phyloP scores from a whole-genome alignment of 2,797 vertebrate species.

The Clamator glandarius region DNA sequence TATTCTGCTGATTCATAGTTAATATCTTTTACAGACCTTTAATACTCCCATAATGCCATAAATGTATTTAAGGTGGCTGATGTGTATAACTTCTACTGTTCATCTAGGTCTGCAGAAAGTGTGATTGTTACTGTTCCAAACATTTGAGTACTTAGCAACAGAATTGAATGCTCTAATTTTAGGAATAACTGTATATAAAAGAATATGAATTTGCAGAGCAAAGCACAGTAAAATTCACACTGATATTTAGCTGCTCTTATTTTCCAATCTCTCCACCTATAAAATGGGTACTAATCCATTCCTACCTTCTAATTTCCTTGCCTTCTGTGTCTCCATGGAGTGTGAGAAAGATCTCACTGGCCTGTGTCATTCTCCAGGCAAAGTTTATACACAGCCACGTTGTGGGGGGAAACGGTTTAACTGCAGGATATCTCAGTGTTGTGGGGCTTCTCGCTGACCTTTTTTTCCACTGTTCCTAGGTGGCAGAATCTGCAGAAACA shows the following conservation, averaged over 20 bases:
- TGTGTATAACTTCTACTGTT: slow-evolving; percentile 74
- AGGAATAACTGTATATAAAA: slow-evolving; percentile 61
- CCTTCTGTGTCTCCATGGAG: slow-evolving; percentile 76
- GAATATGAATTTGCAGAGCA: slow-evolving; percentile 72
- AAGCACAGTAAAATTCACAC: slow-evolving; percentile 83
- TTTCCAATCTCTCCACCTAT: slow-evolving; percentile 42
- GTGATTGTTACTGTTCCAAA: slow-evolving; percentile 78
- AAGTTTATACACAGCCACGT: slow-evolving; percentile 81
- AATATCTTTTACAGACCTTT: slow-evolving; percentile 46
- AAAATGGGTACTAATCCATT: slow-evolving; percentile 82
- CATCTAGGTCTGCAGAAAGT: slow-evolving; percentile 73
- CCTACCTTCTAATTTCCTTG: slow-evolving; percentile 81
- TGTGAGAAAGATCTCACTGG: slow-evolving; percentile 75
- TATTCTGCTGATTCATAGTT: slow-evolving; percentile 65
- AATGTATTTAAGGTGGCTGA: slow-evolving; percentile 73
- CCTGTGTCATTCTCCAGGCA: slow-evolving; percentile 76
- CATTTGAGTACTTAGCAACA: slow-evolving; percentile 61
- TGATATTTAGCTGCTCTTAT: slow-evolving; percentile 71
- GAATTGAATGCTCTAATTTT: slow-evolving; percentile 52
- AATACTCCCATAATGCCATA: slow-evolving; percentile 44
- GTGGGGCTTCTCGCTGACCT: neutral
- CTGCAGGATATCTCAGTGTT: neutral
- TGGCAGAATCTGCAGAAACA: slow-evolving; percentile 83
- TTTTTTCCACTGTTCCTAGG: slow-evolving; percentile 71
- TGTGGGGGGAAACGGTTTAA: slow-evolving; percentile 63